These are phyloP conservation scores for Gopherus flavomarginatus DNA, from an alignment of 2,113 vertebrate genomes.

Conservation along the genomic window DNA sequence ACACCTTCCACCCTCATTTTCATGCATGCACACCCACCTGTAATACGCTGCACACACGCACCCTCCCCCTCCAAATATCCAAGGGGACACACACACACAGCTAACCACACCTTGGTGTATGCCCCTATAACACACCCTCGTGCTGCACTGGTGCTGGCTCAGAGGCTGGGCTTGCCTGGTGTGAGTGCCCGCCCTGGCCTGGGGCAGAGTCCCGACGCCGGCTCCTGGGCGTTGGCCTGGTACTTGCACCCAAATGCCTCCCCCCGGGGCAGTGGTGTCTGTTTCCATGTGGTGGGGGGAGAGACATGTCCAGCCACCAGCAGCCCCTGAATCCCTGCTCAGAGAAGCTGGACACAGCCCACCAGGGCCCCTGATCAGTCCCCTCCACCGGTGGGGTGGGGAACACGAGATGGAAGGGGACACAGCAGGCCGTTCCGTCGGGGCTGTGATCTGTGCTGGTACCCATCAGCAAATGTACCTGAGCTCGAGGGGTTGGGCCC, in stretches of 20 bases:
- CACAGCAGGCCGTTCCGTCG: no score
- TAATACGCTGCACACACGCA: no score
- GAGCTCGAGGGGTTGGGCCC: no score
- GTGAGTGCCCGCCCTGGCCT: background rate
- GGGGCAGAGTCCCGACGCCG: no score
- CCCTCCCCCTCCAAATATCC: no score
- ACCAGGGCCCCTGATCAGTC: background rate
- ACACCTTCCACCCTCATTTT: no score
- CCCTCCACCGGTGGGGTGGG: no score
- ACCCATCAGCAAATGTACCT: background rate
- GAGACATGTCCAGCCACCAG: background rate
- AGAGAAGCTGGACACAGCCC: background rate
- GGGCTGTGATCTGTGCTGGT: background rate
- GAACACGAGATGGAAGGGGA: background rate
- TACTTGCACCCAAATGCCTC: no score
- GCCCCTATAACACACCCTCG: background rate
- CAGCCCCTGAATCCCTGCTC: background rate
- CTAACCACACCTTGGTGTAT: background rate
- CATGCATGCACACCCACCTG: no score
- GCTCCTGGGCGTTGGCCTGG: no score
- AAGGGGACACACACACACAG: background rate
- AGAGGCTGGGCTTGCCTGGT: no score
- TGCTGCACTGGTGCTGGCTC: background rate
- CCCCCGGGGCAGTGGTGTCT: background rate
- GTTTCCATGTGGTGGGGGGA: background rate